phyloP scores from a whole-genome alignment of 2,888 invertebrate genomes.

The Peribatodes rhomboidaria region DNA sequence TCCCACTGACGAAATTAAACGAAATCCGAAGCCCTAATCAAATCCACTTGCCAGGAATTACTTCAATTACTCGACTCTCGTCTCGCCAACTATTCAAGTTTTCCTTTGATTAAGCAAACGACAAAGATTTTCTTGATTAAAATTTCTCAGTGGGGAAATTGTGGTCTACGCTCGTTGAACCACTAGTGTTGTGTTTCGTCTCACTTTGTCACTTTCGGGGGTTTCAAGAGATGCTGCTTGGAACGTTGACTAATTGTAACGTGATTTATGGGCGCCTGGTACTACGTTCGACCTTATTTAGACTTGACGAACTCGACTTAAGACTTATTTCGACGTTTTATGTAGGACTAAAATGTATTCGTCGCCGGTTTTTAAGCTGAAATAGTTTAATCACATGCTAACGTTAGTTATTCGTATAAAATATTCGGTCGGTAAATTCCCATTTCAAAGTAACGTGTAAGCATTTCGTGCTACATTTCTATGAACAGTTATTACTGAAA shows the following conservation, averaged over 20 bases:
- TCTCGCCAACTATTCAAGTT: constrained; percentile 65
- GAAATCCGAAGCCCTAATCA: constrained; percentile 60
- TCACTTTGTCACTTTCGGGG: constrained; percentile 68
- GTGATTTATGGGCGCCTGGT: constrained; percentile 36
- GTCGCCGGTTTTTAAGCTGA: constrained; percentile 5
- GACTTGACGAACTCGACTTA: background rate
- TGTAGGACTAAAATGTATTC: background rate
- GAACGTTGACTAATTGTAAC: constrained; percentile 46
- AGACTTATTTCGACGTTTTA: too few relatives aligned
- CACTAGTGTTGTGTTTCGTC: constrained; percentile 46
- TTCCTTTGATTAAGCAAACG: constrained; percentile 72
- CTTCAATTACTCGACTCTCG: constrained; percentile 51
- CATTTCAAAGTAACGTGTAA: constrained; percentile 17
- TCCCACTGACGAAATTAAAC: constrained; percentile 48
- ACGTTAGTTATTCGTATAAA: constrained; percentile 32
- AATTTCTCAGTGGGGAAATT: constrained; percentile 62
- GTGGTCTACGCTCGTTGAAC: constrained; percentile 48
- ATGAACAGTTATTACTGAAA: constrained; percentile 31
- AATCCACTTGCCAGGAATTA: constrained; percentile 55
- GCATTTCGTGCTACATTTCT: constrained; percentile 28
- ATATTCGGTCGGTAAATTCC: constrained; percentile 19
- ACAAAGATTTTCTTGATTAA: constrained; percentile 76
- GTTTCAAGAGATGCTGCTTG: constrained; percentile 49
- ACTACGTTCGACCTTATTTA: background rate
- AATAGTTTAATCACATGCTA: constrained; percentile 32